Evolutionary conservation across 2,113 vertebrate species (phyloP), one percentile per base, ranked within the genome.

Genomic region (Menura novaehollandiae): DNA sequence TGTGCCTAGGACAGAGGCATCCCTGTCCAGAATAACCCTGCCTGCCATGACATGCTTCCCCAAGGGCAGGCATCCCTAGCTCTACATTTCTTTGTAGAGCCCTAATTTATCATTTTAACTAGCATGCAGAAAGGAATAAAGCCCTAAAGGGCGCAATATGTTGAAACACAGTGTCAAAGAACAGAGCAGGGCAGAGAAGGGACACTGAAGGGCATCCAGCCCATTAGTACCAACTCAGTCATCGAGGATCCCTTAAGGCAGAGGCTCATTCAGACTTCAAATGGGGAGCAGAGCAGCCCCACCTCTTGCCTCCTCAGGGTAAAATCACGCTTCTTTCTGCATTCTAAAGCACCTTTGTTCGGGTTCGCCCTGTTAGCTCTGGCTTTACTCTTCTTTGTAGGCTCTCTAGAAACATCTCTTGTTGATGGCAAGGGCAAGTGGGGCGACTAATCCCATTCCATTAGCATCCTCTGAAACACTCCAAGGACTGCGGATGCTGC

Each of bases 331-430:
- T 88, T 33, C 44, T 37, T 41, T 78, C 84, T 3, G 8, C 85
- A 85, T 72, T 95, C 62, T 89, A 76, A 94, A 77, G 78, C 1
- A 20, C 58, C 88, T 96, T 96, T 96, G 81, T 97, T 95, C 53
- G 11, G 23, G 58, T 85, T 69, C 10, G 2, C 35, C 53, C 53
- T 1, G 9, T 17, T 89, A 53, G 85, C 46, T 89, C 56, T 14
- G 26, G 32, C 84, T 94, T 92, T 80, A 39, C 72, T 83, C 27
- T 92, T 88, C 94, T 92, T 82, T 91, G 86, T 68, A 82, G 49
- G 51, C 59, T 89, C 60, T 95, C 93, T 75, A 91, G 86, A 95
- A 93, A 55, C 3, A 6, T 78, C 87, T 68, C 77, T 88, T 33
- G 37, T 72, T 62, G 93, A 91, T 9, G 52, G 78, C 84, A 89